Evolutionary conservation across 2,888 invertebrate genomes (phyloP).

Genomic region (Tromatobia lineatoria): DNA sequence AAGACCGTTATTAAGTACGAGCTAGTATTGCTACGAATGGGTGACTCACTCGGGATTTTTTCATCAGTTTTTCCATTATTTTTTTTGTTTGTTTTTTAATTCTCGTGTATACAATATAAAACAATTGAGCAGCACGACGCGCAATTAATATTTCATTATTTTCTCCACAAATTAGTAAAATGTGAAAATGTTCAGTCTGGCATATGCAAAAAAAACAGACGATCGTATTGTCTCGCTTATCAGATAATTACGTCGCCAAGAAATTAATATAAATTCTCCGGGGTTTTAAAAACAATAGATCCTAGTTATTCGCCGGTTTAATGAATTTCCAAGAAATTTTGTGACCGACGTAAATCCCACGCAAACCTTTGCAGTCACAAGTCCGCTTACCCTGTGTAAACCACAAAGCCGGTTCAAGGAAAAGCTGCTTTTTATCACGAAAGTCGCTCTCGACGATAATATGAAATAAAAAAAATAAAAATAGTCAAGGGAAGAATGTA

Average conservation of each 20-base stretch:
- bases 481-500: constrained; percentile 1
- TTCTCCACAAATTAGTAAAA: constrained; percentile 20
- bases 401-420: constrained; percentile 17
- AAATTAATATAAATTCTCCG: constrained; percentile 13
- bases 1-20: constrained; percentile 63
- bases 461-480: constrained; percentile 6
- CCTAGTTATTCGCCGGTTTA: not conserved
- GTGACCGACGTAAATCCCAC: constrained; percentile 24
- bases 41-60: constrained; percentile 47
- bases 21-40: constrained; percentile 65
- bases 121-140: constrained; percentile 56
- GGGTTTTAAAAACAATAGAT: not conserved
- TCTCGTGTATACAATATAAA: constrained; percentile 22
- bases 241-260: not conserved
- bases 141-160: not conserved
- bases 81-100: constrained; percentile 3
- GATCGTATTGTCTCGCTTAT: constrained; percentile 10
- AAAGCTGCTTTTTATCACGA: constrained; percentile 24
- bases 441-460: not conserved
- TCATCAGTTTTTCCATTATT: not conserved
- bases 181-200: constrained; percentile 4
- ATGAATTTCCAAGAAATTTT: constrained; percentile 13
- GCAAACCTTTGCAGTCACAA: constrained; percentile 31
- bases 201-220: not conserved
- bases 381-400: constrained; percentile 30